Percentiles rank a stretch among this genome's conserved stretches.
phyloP scores from a whole-genome alignment of 2,888 invertebrate species.

The Rhogogaster chlorosoma region DNA sequence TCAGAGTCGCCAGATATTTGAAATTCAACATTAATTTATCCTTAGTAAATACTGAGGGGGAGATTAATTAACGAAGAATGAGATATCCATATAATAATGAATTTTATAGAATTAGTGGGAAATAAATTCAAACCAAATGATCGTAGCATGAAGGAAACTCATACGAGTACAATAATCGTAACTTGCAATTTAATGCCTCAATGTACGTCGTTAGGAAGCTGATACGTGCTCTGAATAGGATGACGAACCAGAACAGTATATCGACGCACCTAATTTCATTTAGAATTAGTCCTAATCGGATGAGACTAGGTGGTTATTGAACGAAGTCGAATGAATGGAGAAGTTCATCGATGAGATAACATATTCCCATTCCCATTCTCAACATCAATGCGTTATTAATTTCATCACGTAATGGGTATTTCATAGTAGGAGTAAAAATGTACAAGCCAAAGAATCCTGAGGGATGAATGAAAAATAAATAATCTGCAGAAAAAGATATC shows the following conservation, averaged over 20 bases:
- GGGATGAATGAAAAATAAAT: too few species aligned
- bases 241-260: background rate
- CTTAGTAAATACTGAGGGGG: background rate
- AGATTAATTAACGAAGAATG: background rate
- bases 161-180: background rate
- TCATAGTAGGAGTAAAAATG: background rate
- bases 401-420: background rate
- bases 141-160: background rate
- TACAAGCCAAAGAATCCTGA: background rate
- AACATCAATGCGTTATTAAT: background rate
- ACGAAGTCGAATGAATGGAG: background rate
- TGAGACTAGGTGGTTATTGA: background rate
- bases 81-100: background rate
- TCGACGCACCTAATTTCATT: background rate
- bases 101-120: background rate
- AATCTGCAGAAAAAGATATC: background rate
- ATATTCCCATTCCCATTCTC: background rate
- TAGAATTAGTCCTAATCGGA: background rate
- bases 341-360: background rate
- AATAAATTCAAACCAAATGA: background rate
- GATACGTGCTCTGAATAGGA: constrained; percentile 2
- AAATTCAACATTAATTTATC: background rate
- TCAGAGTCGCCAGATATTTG: background rate
- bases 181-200: background rate
- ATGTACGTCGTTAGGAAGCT: background rate